Base-by-base conservation (phyloP, 2,888 invertebrate genomes). In the Xanthia icteritia region DNA sequence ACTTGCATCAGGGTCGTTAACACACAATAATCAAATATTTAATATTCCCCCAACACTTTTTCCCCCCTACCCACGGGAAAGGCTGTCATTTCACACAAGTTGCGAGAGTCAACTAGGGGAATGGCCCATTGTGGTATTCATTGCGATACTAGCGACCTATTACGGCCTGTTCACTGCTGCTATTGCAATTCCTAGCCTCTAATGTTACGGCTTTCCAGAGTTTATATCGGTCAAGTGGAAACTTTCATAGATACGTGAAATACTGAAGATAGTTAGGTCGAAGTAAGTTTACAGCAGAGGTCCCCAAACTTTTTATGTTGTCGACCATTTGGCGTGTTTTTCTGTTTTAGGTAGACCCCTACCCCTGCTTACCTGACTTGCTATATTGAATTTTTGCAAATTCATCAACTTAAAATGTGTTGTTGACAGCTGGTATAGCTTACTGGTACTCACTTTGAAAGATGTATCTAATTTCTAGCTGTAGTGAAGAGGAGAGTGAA, bases 91-190 rank as follows among this genome's bases (percentile, higher is more conserved):
- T 63, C 60, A 73, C n/a, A 68, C 74, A 73, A 83, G 66, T 73
- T 76, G 61, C 70, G 60, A 73, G 73, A 79, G 71, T 77, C 77
- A 83, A 83, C 75, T 73, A 56, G 63, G 74, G n/a, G 65, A 86
- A 77, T 76, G 63, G 75, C 36, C 75, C 64, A 80, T 85, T 83
- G 71, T 65, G 82, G 85, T 76, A 54, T 70, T 61, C 76, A 70
- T 81, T 85, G 39, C 69, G 64, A 69, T 45, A 39, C 82, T 48
- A 45, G 82, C 76, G 61, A 81, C 65, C 85, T 85, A 83, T 85
- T 85, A 85, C 39, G 65, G 72, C 42, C 76, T 83, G 82, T 83
- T 81, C 72, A 82, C 61, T 73, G 69, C 56, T 60, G 66, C 85
- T 77, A 77, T 77, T 81, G 77, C 82, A 63, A 83, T 81, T 75